phyloP scores from a whole-genome alignment of 92 coral and sea anemone species.

The Phymanthus crucifer region DNA sequence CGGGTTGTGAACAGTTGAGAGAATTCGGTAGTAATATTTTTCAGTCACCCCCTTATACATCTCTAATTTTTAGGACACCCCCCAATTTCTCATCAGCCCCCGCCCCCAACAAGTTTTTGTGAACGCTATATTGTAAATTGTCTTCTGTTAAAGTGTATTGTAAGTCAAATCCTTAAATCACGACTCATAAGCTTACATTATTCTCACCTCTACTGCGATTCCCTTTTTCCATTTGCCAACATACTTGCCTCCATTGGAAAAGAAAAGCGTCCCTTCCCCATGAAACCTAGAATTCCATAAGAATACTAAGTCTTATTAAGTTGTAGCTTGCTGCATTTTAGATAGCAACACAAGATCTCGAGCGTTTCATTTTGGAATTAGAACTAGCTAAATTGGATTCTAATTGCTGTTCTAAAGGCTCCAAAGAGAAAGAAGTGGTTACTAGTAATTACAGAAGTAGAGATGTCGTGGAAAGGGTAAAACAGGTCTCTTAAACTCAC shows the following conservation, averaged over 20 bases:
- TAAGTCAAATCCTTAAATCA: not conserved
- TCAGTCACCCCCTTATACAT: too few relatives aligned
- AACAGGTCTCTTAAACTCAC: constrained; percentile 55
- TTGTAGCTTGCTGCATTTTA: not conserved
- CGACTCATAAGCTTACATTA: not conserved
- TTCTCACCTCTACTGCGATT: constrained; percentile 40
- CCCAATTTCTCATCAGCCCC: too few relatives aligned
- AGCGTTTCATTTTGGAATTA: not conserved
- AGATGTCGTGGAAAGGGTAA: not conserved
- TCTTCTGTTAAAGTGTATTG: not conserved
- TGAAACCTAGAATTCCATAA: constrained; percentile 73
- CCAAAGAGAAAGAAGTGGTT: not conserved
- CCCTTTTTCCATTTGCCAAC: constrained; percentile 94
- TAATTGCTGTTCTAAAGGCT: constrained; percentile 3
- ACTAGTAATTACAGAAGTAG: not conserved
- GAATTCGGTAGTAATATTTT: too few relatives aligned
- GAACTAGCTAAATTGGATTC: not conserved
- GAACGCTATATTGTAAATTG: too few relatives aligned
- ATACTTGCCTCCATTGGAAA: constrained; percentile 95
- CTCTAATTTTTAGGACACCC: too few relatives aligned
- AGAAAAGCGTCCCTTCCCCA: constrained; percentile 85
- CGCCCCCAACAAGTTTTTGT: too few relatives aligned
- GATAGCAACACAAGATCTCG: not conserved
- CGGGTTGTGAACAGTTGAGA: too few relatives aligned
- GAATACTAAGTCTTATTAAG: too few relatives aligned